Evolutionary conservation across 2,888 invertebrate species (phyloP), one percentile per base, ranked within the genome.

Genomic region (Sphaeridia pumilis): DNA sequence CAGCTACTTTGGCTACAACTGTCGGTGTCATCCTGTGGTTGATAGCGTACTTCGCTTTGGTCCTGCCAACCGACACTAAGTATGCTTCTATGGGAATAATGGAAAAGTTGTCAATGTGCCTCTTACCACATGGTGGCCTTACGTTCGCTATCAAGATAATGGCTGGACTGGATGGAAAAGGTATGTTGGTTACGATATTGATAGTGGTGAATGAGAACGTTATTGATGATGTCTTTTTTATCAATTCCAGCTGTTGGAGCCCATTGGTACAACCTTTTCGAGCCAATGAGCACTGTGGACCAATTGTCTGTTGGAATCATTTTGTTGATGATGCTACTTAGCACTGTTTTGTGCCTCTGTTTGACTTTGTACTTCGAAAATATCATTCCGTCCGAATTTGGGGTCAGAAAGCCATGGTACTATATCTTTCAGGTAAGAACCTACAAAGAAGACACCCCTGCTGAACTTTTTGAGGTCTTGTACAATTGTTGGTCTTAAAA

Each of bases 311-410:
- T 72, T 54, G 67, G 61, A 20, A 70, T 74, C 70, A 36, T 68
- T 66, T 67, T 76, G 56, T 27, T 60, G 5, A 64, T 65, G 61
- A 59, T 67, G 27, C 36, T 66, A 10, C n/a, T 64, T 5, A 58
- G 61, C 43, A 69, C 71, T 4, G 25, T 75, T 7, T 31, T 81
- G n/a, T 78, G 76, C 63, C 66, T 73, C 43, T 26, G 76, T 12
- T 56, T 80, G 14, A 75, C 80, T 2, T 74, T 78, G 69, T 82
- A 82, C 65, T 68, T 82, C 36, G 81, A 81, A 66, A 73, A 72
- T 17, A 72, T 78, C 31, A 72, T 71, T 58, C 85, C 85, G 0
- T 84, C 84, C 2, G 75, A 78, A 24, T 82, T 77, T 64, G 85
- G 85, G 0, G 75, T 82, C 2, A 76, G 82, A 2, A 74, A 76